phyloP scores from a whole-genome alignment of 2,113 vertebrate species.

The Leptocoma aspasia region DNA sequence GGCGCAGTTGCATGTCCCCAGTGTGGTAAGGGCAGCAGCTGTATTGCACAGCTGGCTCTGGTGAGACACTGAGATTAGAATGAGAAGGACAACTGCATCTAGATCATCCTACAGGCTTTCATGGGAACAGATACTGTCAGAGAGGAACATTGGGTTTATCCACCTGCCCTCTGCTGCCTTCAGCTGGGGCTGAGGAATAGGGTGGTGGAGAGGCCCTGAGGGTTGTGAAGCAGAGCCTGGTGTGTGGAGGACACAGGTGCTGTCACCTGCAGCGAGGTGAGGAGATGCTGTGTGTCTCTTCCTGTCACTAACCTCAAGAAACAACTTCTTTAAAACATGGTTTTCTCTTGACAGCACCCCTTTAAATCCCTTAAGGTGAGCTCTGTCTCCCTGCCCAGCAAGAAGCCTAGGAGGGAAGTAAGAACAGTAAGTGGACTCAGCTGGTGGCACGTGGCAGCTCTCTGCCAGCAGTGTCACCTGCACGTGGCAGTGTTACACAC shows the following conservation, averaged over 20 bases:
- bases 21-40: neutral
- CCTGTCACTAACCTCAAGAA: neutral
- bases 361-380: conserved; percentile 74
- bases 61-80: neutral
- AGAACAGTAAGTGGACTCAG: conserved; percentile 71
- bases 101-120: neutral
- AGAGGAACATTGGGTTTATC: neutral
- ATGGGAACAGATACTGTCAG: neutral
- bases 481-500: neutral
- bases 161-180: neutral
- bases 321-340: conserved; percentile 45
- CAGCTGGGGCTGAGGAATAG: neutral
- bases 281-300: neutral
- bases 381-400: conserved; percentile 74
- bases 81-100: neutral
- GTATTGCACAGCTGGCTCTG: neutral
- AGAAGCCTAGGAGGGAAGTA: conserved; percentile 70
- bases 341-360: conserved; percentile 76
- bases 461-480: neutral
- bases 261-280: neutral
- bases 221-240: neutral
- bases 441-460: neutral
- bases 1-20: neutral
- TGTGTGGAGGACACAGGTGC: neutral
- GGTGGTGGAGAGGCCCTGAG: neutral